Conservation (phyloP, 2,888 invertebrate genomes). For the Polyommatus icarus region DNA sequence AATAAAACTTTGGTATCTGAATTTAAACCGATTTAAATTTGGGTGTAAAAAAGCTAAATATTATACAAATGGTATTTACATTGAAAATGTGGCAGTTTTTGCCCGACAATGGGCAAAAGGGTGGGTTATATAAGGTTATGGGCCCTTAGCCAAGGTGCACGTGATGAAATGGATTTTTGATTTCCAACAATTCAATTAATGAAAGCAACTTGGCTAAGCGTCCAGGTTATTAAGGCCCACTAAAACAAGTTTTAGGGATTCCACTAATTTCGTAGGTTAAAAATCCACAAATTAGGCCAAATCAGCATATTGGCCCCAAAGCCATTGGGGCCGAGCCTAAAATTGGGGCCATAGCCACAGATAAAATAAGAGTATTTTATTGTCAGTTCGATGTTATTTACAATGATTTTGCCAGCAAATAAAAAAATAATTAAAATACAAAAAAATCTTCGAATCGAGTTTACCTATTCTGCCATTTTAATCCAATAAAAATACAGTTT, state of each 20-base stretch:
- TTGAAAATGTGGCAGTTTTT: constrained; percentile 37
- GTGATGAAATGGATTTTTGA: too few relatives aligned
- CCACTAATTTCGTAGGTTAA: background rate
- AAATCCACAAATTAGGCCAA: background rate
- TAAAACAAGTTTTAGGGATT: background rate
- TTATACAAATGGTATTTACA: constrained; percentile 72
- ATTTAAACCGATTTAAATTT: constrained; percentile 78
- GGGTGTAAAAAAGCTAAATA: constrained; percentile 67
- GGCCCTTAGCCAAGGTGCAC: background rate
- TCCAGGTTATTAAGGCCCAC: background rate
- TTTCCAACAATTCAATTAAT: background rate
- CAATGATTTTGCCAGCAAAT: constrained; percentile 33
- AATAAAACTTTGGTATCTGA: constrained; percentile 79
- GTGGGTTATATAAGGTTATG: background rate
- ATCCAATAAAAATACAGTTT: background rate
- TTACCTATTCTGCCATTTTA: background rate
- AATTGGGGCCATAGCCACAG: background rate
- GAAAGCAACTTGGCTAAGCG: background rate
- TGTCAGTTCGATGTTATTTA: constrained; percentile 68
- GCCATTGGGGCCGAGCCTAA: background rate
- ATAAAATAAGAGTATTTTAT: constrained; percentile 66
- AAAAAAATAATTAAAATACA: constrained; percentile 2
- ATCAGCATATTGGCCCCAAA: background rate
- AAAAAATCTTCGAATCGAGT: constrained; percentile 34
- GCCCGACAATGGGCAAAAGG: background rate